A percentile compares a stretch with the other conserved stretches of the same genome.
Evolutionary conservation across 2,797 vertebrate genomes (phyloP).

Genomic region (Coluber constrictor): DNA sequence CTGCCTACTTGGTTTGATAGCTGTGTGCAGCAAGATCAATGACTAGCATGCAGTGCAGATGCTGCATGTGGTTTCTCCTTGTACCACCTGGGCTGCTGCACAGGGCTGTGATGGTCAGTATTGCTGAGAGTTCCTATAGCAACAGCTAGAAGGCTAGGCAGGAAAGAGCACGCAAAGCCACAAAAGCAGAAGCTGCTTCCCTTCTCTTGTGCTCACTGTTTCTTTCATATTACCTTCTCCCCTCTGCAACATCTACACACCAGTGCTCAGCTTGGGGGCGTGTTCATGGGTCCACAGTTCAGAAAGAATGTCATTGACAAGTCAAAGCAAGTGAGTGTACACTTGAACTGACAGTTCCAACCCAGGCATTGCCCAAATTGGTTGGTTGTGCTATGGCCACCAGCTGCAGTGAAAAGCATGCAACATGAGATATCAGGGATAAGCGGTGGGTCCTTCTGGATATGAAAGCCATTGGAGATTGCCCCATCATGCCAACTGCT

Average conservation of each 20-base stretch:
- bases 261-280: not conserved
- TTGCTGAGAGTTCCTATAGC: not conserved
- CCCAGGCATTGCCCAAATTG: not conserved
- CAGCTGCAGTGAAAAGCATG: not conserved
- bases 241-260: not conserved
- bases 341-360: not conserved
- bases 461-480: not conserved
- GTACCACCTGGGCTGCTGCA: not conserved
- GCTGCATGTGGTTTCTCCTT: not conserved
- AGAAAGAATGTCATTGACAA: not conserved
- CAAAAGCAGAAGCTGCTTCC: not conserved
- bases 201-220: not conserved
- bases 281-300: not conserved
- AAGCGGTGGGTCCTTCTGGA: not conserved
- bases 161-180: not conserved
- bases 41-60: not conserved
- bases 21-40: not conserved
- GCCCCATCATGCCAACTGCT: not conserved
- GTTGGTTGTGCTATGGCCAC: not conserved
- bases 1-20: not conserved
- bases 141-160: not conserved
- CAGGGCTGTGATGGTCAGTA: not conserved
- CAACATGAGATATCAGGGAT: not conserved
- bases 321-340: not conserved
- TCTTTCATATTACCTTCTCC: not conserved